Evolutionary conservation across 2,797 vertebrate genomes (phyloP).

Genomic region (Caiman crocodilus): DNA sequence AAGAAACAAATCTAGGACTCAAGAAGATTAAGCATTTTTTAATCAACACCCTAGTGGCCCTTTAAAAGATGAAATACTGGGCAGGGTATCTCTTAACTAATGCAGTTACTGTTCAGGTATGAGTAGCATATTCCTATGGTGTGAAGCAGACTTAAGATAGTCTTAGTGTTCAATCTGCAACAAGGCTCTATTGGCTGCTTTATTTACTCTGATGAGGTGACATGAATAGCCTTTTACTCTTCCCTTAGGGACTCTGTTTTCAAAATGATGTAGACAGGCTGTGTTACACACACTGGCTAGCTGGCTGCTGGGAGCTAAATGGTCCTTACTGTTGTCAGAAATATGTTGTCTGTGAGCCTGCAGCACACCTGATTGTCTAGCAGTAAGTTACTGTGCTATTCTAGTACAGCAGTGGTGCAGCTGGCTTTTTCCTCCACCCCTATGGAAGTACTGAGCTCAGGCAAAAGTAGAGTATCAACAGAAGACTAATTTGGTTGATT

Average conservation of each 20-base stretch:
- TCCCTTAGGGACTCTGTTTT: background rate
- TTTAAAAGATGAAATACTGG: background rate
- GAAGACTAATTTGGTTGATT: too few relatives aligned
- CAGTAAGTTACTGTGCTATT: too few relatives aligned
- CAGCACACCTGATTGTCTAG: too few relatives aligned
- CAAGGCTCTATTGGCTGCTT: background rate
- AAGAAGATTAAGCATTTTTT: background rate
- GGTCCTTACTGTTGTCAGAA: background rate
- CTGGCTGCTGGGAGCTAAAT: background rate
- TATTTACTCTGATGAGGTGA: background rate
- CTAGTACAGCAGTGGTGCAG: too few relatives aligned
- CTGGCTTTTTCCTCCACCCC: too few relatives aligned
- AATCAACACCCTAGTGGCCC: background rate
- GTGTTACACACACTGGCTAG: too few relatives aligned
- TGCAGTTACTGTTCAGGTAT: constrained; percentile 8
- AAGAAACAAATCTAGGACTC: background rate
- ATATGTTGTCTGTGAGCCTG: too few relatives aligned
- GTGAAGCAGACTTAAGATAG: too few relatives aligned
- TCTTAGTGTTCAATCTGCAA: too few relatives aligned
- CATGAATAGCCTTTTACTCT: background rate
- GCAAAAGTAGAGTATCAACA: too few relatives aligned
- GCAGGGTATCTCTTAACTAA: background rate
- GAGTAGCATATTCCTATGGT: background rate
- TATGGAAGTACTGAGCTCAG: too few relatives aligned
- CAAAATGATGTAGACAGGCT: background rate